Conservation (phyloP, 2,113 vertebrate genomes). For the Alaudala cheleensis region DNA sequence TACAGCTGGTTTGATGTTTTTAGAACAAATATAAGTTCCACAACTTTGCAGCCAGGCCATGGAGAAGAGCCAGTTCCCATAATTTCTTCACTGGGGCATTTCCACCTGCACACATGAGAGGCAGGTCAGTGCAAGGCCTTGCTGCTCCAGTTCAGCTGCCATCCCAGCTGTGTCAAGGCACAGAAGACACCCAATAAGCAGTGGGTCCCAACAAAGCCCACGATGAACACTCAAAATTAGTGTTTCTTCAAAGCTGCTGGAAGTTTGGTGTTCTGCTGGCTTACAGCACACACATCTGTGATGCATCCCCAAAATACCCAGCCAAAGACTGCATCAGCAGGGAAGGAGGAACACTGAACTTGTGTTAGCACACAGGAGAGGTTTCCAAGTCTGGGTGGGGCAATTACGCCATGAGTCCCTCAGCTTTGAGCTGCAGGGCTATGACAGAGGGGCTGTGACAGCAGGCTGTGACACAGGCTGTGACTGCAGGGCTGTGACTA, state of each 20-base stretch:
- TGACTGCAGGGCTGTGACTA: neutral
- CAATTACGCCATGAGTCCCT: rapidly evolving
- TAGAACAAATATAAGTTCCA: neutral
- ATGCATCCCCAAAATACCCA: neutral
- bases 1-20: neutral
- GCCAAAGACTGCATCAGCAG: neutral
- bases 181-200: neutral
- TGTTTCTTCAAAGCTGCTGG: neutral
- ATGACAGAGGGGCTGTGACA: neutral
- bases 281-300: neutral
- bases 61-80: neutral
- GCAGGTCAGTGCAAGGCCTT: neutral
- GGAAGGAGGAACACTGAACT: neutral
- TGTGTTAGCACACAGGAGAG: neutral
- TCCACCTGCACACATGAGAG: neutral
- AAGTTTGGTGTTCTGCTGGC: neutral
- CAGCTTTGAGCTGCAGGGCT: neutral
- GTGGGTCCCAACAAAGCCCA: neutral
- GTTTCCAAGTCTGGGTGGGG: neutral
- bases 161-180: neutral
- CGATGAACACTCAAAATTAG: neutral
- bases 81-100: neutral
- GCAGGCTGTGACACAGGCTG: too few species aligned
- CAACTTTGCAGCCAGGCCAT: neutral
- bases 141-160: neutral